Percentiles rank a stretch among this genome's conserved stretches.
phyloP scores from a whole-genome alignment of 2,113 vertebrate species.

The Alces alces region DNA sequence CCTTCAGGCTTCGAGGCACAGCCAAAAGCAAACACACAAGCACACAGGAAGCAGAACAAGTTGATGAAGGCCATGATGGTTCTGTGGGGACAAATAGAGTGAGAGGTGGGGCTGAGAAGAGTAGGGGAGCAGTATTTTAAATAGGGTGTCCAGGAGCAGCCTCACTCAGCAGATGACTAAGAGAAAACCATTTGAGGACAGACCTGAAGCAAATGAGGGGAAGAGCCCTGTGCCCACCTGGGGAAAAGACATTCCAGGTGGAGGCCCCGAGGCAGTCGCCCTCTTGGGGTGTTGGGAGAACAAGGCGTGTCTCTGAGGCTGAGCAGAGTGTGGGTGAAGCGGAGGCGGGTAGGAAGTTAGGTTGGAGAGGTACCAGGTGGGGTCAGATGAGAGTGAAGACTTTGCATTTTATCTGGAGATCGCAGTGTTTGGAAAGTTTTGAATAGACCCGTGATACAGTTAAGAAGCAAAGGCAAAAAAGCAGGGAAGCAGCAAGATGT shows the following conservation, averaged over 20 bases:
- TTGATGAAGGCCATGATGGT: neutral
- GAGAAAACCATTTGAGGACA: neutral
- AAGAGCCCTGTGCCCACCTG: neutral
- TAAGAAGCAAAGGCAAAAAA: neutral
- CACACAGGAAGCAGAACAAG: neutral
- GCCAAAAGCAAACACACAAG: neutral
- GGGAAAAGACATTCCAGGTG: neutral
- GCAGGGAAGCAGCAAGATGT: neutral
- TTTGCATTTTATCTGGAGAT: neutral
- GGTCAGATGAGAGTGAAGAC: neutral
- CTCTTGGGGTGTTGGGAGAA: neutral
- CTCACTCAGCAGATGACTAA: neutral
- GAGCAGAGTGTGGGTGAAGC: neutral
- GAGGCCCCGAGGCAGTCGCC: neutral
- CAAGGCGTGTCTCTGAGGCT: accelerated
- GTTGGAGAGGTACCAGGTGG: neutral
- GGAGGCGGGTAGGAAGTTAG: neutral
- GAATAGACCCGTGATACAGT: neutral
- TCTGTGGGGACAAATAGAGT: neutral
- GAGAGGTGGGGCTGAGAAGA: neutral
- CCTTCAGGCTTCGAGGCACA: neutral
- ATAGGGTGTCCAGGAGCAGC: neutral
- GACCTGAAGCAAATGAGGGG: neutral
- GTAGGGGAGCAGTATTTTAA: neutral
- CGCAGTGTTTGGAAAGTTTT: neutral